Base-by-base conservation (phyloP, 2,113 vertebrate genomes). In the Pantherophis guttatus region DNA sequence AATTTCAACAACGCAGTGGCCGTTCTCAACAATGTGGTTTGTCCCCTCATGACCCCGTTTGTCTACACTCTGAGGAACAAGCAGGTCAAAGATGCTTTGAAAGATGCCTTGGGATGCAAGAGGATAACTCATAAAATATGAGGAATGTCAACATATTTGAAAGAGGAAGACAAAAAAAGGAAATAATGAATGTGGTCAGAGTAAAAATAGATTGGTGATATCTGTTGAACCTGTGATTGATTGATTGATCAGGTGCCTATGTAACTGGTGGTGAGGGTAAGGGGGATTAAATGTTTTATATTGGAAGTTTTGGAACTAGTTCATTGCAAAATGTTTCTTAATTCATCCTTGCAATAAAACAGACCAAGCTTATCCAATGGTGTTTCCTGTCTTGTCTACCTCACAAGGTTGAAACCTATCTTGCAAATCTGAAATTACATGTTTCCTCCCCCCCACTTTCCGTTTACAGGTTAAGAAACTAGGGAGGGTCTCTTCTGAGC, bases 21-120 rank as follows among this genome's bases (percentile, higher is more conserved):
- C 58, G 4, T 96, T 29, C 59, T 93, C 59, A 96, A 93, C 88
- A 96, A 86, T 5, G 33, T 93, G 29, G 5, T 95, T 39, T 75
- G 54, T 58, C 95, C 90, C 15, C 55, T 94, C 11, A 81, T 94
- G n/a, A 92, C 86, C 26, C 91, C 92, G 1, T 95, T 93, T 44
- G 85, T 96, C 24, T 94, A 92, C 57, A 94, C 88, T 53, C 81
- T 95, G 57, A 93, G 93, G 86, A 96, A 95, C n/a, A 87, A 92
- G 33, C 92, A 91, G 81, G 91, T 94, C 62, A 93, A 95, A 48
- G 62, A 90, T 13, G 90, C 91, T 13, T 48, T 95, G n/a, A 94
- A 48, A 53, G 23, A 93, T 15, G 13, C 54, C 19, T 9, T 88
- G 10, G 29, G 17, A 12, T 29, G 23, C 26, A 88, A 86, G 26